Percentiles rank a stretch among this genome's conserved stretches.
Evolutionary conservation across 35 echinoderm and acorn worm genomes (phyloP).

Genomic region (Heliocidaris tuberculata): DNA sequence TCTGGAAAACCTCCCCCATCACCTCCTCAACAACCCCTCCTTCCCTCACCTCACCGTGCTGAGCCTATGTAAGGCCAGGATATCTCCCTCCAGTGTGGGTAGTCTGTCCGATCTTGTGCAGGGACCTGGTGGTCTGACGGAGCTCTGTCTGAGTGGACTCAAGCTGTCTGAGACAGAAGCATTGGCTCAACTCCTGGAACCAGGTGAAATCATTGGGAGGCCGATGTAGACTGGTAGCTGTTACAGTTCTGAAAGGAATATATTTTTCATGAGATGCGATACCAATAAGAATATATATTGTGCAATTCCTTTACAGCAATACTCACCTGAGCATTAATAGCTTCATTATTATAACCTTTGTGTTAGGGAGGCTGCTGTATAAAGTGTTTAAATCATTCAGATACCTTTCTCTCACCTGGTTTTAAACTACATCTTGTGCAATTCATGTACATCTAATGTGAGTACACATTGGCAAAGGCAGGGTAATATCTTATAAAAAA

Average conservation of each 20-base stretch:
- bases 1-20: slow-evolving; percentile 31
- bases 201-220: background rate
- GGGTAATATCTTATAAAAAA: too few relatives aligned
- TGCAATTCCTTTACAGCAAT: background rate
- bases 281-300: background rate
- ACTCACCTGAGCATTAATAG: background rate
- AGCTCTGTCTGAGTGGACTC: slow-evolving; percentile 64
- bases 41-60: slow-evolving; percentile 43
- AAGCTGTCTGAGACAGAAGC: slow-evolving; percentile 66
- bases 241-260: background rate
- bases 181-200: slow-evolving; percentile 30
- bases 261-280: background rate
- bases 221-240: background rate
- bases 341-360: background rate
- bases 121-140: slow-evolving; percentile 46
- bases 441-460: too few relatives aligned
- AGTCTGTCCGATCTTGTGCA: background rate
- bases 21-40: background rate
- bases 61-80: slow-evolving; percentile 57
- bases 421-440: too few relatives aligned
- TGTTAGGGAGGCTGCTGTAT: background rate
- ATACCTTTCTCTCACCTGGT: background rate
- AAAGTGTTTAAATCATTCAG: background rate
- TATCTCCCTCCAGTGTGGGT: slow-evolving; percentile 44
- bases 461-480: too few relatives aligned